Evolutionary conservation across 2,113 vertebrate species (phyloP).

Genomic region (Perca fluviatilis): DNA sequence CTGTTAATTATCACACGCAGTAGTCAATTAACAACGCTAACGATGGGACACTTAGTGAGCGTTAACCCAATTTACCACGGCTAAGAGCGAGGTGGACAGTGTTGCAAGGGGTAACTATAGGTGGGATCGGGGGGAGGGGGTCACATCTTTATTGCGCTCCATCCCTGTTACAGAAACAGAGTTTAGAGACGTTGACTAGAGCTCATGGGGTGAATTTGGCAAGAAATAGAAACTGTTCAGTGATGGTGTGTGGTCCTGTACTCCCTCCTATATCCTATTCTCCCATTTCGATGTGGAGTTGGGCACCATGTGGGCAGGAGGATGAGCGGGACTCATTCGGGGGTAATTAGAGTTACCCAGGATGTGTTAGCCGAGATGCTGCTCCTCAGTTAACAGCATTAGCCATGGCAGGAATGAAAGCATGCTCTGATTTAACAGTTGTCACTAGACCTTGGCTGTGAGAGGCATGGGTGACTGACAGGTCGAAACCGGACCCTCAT

Average conservation of each 20-base stretch:
- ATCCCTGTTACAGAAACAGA: conserved; percentile 12
- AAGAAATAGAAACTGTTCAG: conserved; percentile 7
- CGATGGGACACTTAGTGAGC: conserved; percentile 82
- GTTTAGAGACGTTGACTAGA: background rate
- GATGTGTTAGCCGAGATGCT: conserved; percentile 67
- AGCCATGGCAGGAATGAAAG: conserved; percentile 58
- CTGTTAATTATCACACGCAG: conserved; percentile 84
- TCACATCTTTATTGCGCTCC: conserved; percentile 28
- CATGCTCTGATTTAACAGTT: conserved; percentile 80
- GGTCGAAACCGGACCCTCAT: conserved; percentile 42
- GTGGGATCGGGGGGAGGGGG: conserved; percentile 32
- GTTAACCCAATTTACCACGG: conserved; percentile 82
- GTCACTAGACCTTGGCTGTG: conserved; percentile 76
- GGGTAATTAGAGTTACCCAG: conserved; percentile 71
- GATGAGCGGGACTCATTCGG: conserved; percentile 50
- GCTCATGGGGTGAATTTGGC: conserved; percentile 22
- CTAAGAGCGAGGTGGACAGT: conserved; percentile 65
- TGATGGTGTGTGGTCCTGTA: conserved; percentile 3
- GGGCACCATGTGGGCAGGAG: conserved; percentile 52
- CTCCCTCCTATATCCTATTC: background rate
- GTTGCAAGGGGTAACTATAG: conserved; percentile 64
- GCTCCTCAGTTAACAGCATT: conserved; percentile 74
- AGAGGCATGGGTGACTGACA: conserved; percentile 78
- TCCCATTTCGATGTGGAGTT: background rate
- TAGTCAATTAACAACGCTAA: conserved; percentile 83